phyloP scores from a whole-genome alignment of 1,140 invertebrate species.

The Brachionus manjavacas region DNA sequence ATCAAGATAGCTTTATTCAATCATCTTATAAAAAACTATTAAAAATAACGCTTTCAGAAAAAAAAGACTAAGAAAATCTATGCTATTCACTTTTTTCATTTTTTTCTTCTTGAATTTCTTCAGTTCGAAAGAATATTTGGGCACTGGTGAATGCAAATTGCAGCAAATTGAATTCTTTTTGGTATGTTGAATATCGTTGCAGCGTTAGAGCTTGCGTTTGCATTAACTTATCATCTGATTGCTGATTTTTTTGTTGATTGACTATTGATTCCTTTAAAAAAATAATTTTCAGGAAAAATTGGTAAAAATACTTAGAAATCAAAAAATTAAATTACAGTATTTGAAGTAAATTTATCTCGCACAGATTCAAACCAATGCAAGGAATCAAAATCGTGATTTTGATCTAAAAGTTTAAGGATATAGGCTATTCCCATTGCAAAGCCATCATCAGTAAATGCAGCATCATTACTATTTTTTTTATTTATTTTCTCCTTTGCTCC shows the following conservation, averaged over 20 bases:
- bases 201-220: slow-evolving; percentile 87
- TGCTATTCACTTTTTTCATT: neutral
- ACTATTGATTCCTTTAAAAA: slow-evolving; percentile 46
- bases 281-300: neutral
- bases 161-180: slow-evolving; percentile 78
- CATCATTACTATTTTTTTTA: slow-evolving; percentile 71
- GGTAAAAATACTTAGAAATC: neutral
- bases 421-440: slow-evolving; percentile 90
- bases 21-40: neutral
- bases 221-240: slow-evolving; percentile 74
- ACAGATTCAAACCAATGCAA: slow-evolving; percentile 93
- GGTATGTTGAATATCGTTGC: slow-evolving; percentile 73
- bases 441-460: slow-evolving; percentile 92
- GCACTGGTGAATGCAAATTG: slow-evolving; percentile 87
- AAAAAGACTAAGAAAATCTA: slow-evolving; percentile 41
- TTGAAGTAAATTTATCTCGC: slow-evolving; percentile 66
- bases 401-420: slow-evolving; percentile 65
- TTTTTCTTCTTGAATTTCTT: slow-evolving; percentile 41
- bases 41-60: slow-evolving; percentile 45
- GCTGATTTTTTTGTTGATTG: slow-evolving; percentile 46
- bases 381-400: slow-evolving; percentile 76
- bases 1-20: neutral
- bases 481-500: slow-evolving; percentile 84
- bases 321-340: slow-evolving; percentile 48
- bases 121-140: slow-evolving; percentile 75